Percentiles rank a stretch among this genome's conserved stretches.
Conservation (phyloP, 2,113 vertebrate species). For the Stegostoma tigrinum region DNA sequence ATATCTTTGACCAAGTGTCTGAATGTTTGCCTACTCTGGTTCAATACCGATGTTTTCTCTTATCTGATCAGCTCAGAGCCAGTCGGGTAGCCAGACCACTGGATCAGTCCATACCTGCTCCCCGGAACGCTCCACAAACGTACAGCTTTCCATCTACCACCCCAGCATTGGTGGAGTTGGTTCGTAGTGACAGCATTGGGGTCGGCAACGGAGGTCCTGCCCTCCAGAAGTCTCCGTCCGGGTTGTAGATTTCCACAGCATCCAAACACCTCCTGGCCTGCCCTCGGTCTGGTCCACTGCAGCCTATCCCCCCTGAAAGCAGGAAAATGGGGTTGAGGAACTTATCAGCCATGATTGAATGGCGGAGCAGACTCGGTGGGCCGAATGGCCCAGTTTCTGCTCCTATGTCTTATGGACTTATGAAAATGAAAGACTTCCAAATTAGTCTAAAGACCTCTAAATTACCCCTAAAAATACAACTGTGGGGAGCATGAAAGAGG, state of each 20-base stretch:
- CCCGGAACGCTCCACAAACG: constrained; percentile 85
- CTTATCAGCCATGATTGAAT: no score
- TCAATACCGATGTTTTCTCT: not conserved
- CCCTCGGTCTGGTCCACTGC: constrained; percentile 75
- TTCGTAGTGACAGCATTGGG: constrained; percentile 75
- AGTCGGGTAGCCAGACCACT: not conserved
- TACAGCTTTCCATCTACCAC: constrained; percentile 83
- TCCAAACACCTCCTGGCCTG: constrained; percentile 85
- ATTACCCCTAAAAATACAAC: no score
- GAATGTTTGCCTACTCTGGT: not conserved
- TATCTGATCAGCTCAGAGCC: not conserved
- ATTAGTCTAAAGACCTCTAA: no score
- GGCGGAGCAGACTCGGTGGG: no score
- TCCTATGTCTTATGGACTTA: no score
- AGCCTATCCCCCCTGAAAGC: constrained; percentile 83
- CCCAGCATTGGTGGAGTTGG: constrained; percentile 72
- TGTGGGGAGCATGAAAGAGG: no score
- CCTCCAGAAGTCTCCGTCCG: constrained; percentile 82
- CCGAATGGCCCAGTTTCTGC: no score
- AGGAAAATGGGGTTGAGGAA: not conserved
- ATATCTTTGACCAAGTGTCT: no score
- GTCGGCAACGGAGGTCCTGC: constrained; percentile 76
- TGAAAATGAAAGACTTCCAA: no score
- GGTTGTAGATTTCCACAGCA: constrained; percentile 85
- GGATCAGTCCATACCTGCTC: constrained; percentile 69